Base-by-base conservation (phyloP, 92 coral and sea anemone genomes). In the Actinernus sp. region DNA sequence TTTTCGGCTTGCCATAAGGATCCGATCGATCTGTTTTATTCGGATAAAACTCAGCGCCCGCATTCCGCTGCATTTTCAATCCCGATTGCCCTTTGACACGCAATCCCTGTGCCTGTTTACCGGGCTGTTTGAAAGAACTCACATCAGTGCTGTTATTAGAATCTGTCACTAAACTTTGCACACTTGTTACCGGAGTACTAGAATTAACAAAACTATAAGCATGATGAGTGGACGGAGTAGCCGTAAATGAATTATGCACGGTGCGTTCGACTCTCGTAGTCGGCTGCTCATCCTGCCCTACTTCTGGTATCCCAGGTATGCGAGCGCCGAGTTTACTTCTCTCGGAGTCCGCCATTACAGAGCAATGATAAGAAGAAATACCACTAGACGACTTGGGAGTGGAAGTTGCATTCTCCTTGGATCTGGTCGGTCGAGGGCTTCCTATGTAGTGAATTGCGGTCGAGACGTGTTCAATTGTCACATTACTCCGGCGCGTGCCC, bases 1-100 rank as follows among this genome's bases (percentile, higher is more conserved):
- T 58, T 64, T 83, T 73, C 61, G 65, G 91, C 52, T 73, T 31
- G 58, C 55, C 68, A 29, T 80, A 73, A 38, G 74, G 58, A 80
- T 81, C 71, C 60, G 63, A 67, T 67, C 83, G 71, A 69, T 84
- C 84, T 82, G 79, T 81, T 64, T 86, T 90, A 67, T 63, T 85
- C 65, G 87, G 84, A 78, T 58, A 71, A 75, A 73, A 72, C 68
- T 83, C 66, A 64, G 76, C 86, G 78, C 83, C 59, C 77, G 68
- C 97, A 85, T 90, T 90, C 97, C 97, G 61, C 76, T 80, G 92
- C 87, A 88, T 83, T 68, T 90, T 86, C 82, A 77, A 74, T 80
- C 80, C 97, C 55, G 89, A 64, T 74, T 90, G 97, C 76, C 89
- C 86, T 72, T 75, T 90, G 64, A 77, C 83, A 86, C 97, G 89